Evolutionary conservation across 2,797 vertebrate genomes (phyloP).

Genomic region (Coluber constrictor): DNA sequence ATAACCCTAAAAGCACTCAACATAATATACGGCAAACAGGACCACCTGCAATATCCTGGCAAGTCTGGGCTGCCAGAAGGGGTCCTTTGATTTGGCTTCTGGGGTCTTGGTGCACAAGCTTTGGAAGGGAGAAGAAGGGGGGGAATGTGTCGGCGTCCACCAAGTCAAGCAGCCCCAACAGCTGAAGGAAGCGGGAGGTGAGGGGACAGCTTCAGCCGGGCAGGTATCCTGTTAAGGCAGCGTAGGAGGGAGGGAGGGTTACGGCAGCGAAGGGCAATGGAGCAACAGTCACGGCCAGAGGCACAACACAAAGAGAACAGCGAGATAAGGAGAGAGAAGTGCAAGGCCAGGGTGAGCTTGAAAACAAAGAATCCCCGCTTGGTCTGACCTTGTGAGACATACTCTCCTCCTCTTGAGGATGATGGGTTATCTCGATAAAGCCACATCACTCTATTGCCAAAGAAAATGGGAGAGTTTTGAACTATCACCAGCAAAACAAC

Average conservation of each 20-base stretch:
- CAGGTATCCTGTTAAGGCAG: not conserved
- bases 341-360: not conserved
- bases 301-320: not conserved
- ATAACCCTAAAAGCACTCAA: not conserved
- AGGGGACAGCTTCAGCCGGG: not conserved
- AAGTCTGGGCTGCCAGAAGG: not conserved
- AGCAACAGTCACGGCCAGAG: not conserved
- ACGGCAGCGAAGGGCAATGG: not conserved
- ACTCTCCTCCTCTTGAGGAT: not conserved
- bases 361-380: not conserved
- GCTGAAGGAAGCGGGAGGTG: not conserved
- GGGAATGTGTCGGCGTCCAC: no score
- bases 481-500: not conserved
- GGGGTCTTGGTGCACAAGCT: not conserved
- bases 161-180: not conserved
- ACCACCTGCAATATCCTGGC: no score
- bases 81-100: not conserved
- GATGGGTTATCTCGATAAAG: not conserved
- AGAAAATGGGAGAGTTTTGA: not conserved
- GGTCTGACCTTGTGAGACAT: not conserved
- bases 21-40: no score
- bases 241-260: not conserved
- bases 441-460: not conserved
- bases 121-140: no score
- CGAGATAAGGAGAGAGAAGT: not conserved